Conservation (phyloP, 1,140 invertebrate genomes). For the Apis dorsata region DNA sequence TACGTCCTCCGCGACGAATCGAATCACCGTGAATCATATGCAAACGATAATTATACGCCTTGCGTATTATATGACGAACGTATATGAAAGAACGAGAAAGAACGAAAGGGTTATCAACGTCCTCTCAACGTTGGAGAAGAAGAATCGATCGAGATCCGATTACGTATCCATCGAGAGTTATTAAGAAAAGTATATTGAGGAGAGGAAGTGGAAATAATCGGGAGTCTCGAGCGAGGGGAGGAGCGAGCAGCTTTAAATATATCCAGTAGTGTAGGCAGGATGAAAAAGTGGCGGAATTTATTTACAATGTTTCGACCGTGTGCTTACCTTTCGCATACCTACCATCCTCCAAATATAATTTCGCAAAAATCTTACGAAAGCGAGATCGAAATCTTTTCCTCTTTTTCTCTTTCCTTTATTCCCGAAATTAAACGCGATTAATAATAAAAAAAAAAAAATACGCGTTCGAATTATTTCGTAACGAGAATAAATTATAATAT, state of each 20-base stretch:
- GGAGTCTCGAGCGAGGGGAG: too few species aligned
- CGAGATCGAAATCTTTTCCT: background rate
- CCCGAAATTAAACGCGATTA: too few species aligned
- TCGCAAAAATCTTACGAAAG: background rate
- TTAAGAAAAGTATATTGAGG: background rate
- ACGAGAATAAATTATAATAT: too few species aligned
- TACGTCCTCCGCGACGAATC: slow-evolving; percentile 31
- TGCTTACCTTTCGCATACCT: slow-evolving; percentile 2
- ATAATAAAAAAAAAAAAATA: too few species aligned
- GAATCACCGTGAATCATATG: slow-evolving; percentile 18
- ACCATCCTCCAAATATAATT: background rate
- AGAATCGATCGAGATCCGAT: background rate
- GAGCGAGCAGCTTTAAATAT: background rate
- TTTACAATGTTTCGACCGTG: slow-evolving; percentile 4
- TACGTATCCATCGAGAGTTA: background rate
- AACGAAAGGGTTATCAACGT: slow-evolving; percentile 38
- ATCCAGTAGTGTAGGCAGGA: background rate
- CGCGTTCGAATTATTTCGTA: too few species aligned
- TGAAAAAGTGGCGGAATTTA: slow-evolving; percentile 15
- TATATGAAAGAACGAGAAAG: slow-evolving; percentile 19
- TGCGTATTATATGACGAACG: background rate
- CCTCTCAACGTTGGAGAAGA: slow-evolving; percentile 1
- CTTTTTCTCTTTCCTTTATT: too few species aligned
- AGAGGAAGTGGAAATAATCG: background rate
- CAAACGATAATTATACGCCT: slow-evolving; percentile 39